These are phyloP conservation scores for Erithacus rubecula DNA, from an alignment of 2,797 vertebrate genomes.

Conservation along the genomic window DNA sequence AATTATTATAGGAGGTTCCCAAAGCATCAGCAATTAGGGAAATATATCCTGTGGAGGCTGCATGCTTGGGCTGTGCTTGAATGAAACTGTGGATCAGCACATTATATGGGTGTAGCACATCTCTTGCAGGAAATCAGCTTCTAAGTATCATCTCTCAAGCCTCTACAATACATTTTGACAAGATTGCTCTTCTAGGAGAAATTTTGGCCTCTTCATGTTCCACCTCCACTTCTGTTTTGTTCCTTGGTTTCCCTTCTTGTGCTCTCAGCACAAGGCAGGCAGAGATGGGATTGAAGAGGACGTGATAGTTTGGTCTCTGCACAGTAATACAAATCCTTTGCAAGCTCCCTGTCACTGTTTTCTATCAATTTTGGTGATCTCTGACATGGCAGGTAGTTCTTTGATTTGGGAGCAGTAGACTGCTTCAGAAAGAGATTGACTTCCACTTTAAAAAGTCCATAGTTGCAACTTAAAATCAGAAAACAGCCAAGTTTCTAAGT, in stretches of 20 bases:
- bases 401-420: background rate
- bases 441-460: background rate
- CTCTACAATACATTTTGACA: background rate
- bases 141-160: background rate
- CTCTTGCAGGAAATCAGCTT: background rate
- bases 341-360: background rate
- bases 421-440: background rate
- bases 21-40: background rate
- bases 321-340: background rate
- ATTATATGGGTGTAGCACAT: background rate
- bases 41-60: background rate
- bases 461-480: background rate
- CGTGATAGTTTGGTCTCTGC: rapidly evolving
- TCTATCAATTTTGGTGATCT: background rate
- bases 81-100: background rate
- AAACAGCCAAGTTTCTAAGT: background rate
- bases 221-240: background rate
- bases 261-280: background rate
- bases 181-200: background rate
- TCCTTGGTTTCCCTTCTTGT: background rate
- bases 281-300: rapidly evolving
- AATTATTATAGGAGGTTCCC: background rate
- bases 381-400: background rate
- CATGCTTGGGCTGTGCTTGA: background rate
- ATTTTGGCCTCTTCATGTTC: background rate